A percentile compares a stretch with the other conserved stretches of the same genome.
These are phyloP conservation scores for Thunnus albacares DNA, from an alignment of 2,797 vertebrate species.

Conservation along the genomic window DNA sequence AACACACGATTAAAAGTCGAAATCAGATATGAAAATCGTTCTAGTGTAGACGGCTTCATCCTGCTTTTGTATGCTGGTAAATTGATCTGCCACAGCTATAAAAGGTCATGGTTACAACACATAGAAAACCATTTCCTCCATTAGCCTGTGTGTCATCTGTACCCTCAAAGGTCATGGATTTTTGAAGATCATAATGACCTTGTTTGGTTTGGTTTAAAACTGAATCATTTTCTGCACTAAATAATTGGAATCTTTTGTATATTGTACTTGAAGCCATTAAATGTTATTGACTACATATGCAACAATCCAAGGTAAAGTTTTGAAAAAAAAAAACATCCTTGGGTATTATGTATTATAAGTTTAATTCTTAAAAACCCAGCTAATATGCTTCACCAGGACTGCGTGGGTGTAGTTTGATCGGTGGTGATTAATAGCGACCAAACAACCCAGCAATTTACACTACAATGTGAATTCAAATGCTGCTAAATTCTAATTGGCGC, in stretches of 20 bases:
- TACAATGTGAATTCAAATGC: too few relatives aligned
- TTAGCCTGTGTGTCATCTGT: constrained; percentile 33
- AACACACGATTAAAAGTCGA: neutral
- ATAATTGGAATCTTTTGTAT: neutral
- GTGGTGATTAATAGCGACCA: too few relatives aligned
- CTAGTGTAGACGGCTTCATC: neutral
- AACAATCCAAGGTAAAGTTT: too few relatives aligned
- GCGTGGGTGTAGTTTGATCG: too few relatives aligned
- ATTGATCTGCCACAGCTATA: constrained; percentile 12
- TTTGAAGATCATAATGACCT: constrained; percentile 37
- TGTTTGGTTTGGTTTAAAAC: neutral
- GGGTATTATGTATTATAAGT: too few relatives aligned
- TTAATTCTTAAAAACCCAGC: too few relatives aligned
- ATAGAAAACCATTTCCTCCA: constrained; percentile 49
- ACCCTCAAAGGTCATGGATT: constrained; percentile 27
- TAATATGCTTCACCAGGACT: too few relatives aligned
- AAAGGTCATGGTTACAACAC: constrained; percentile 45
- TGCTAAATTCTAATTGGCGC: too few relatives aligned
- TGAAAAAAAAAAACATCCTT: too few relatives aligned
- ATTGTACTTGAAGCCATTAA: too few relatives aligned
- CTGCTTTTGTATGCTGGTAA: constrained; percentile 22
- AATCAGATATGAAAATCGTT: neutral
- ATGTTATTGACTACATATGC: too few relatives aligned
- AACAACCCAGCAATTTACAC: too few relatives aligned
- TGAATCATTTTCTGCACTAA: neutral